phyloP scores from a whole-genome alignment of 2,888 invertebrate genomes.

The Opisthograptis luteolata region DNA sequence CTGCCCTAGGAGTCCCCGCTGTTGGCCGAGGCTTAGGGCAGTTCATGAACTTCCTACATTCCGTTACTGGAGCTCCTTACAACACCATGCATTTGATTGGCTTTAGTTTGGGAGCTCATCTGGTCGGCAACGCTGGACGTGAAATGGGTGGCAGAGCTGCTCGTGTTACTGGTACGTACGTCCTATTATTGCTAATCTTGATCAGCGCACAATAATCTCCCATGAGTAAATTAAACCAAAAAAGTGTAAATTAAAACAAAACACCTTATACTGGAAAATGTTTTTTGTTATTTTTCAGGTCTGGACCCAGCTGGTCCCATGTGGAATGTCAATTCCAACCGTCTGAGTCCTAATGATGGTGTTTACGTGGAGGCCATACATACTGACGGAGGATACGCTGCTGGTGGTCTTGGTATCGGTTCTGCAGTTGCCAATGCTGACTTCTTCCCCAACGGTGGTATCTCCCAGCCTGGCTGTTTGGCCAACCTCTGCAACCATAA shows the following conservation, averaged over 20 bases:
- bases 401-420: conserved; percentile 72
- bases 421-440: conserved; percentile 78
- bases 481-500: conserved; percentile 63
- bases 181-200: no score
- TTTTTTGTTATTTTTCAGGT: conserved; percentile 42
- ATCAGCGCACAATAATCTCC: no score
- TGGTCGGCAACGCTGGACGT: conserved; percentile 58
- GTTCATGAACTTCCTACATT: conserved; percentile 50
- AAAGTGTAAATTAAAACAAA: no score
- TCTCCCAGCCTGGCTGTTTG: conserved; percentile 62
- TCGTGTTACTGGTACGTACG: conserved; percentile 54
- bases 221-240: no score
- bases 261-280: no score
- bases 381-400: conserved; percentile 66
- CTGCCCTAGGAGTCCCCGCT: conserved; percentile 50
- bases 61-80: conserved; percentile 41
- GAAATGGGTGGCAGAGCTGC: conserved; percentile 46
- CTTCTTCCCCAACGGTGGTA: conserved; percentile 85
- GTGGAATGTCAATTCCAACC: conserved; percentile 53
- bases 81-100: conserved; percentile 55
- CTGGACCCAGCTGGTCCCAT: conserved; percentile 69
- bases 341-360: conserved; percentile 58
- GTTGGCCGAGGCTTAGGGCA: conserved; percentile 56
- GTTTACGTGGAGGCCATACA: conserved; percentile 67
- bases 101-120: conserved; percentile 61